A percentile compares a stretch with the other conserved stretches of the same genome.
Evolutionary conservation across 2,797 vertebrate genomes (phyloP).

Genomic region (Sylvia borin): DNA sequence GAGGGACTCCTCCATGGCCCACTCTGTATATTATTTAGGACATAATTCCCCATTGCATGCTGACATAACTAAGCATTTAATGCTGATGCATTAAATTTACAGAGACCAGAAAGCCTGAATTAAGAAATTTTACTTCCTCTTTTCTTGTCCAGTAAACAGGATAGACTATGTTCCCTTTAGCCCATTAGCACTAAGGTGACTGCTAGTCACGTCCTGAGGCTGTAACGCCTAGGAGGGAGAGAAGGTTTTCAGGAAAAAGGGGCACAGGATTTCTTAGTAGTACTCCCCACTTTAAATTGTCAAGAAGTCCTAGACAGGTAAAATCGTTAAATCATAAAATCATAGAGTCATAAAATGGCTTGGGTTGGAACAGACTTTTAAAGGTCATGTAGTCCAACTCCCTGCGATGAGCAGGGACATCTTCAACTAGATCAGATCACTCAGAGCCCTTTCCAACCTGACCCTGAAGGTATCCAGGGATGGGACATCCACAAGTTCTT

Average conservation of each 20-base stretch:
- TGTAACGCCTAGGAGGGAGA: neutral
- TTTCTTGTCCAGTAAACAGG: neutral
- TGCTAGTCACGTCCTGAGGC: neutral
- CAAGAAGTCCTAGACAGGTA: neutral
- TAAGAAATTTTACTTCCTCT: slow-evolving; percentile 47
- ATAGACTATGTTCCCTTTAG: neutral
- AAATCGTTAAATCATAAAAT: neutral
- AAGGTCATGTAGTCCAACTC: neutral
- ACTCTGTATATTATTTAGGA: neutral
- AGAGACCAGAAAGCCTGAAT: neutral
- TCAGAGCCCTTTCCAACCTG: neutral
- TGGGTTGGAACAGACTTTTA: neutral
- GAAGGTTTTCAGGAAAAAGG: neutral
- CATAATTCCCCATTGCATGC: neutral
- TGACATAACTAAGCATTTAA: too few species aligned
- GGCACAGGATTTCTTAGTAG: neutral
- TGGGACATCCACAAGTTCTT: neutral
- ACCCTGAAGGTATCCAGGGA: neutral
- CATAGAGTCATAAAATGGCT: neutral
- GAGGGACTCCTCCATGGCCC: neutral
- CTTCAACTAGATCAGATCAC: neutral
- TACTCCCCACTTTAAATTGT: neutral
- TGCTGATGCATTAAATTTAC: neutral
- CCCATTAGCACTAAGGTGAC: neutral
- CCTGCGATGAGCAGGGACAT: neutral